Percentiles rank a stretch among this genome's conserved stretches.
Evolutionary conservation across 1,140 invertebrate genomes (phyloP).

Genomic region (Philaenus spumarius): DNA sequence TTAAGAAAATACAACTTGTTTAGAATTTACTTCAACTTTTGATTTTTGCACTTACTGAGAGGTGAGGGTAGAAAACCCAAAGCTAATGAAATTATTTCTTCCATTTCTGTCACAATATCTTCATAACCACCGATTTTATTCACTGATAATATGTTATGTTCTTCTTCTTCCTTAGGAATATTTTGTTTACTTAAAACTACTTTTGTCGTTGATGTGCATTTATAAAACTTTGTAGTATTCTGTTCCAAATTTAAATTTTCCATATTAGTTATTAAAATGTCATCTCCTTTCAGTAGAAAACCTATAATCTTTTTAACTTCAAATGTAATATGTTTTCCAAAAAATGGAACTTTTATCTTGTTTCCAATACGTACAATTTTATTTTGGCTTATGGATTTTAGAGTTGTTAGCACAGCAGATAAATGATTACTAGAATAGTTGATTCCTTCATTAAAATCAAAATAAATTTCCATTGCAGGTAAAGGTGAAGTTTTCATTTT

Average conservation of each 20-base stretch:
- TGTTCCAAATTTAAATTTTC: constrained; percentile 16
- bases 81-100: constrained; percentile 47
- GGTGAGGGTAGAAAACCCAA: constrained; percentile 42
- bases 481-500: constrained; percentile 9
- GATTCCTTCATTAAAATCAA: not conserved
- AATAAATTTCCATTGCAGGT: constrained; percentile 16
- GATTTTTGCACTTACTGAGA: constrained; percentile 24
- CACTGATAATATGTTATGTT: constrained; percentile 33
- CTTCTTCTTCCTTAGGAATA: constrained; percentile 29
- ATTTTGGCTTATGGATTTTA: constrained; percentile 2
- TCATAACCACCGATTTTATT: constrained; percentile 50
- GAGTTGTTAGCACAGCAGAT: not conserved
- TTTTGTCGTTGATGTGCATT: constrained; percentile 1
- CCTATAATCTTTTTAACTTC: constrained; percentile 14
- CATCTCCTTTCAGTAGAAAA: not conserved
- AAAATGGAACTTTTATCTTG: constrained; percentile 18
- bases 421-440: not conserved
- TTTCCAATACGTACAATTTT: constrained; percentile 5
- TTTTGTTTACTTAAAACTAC: constrained; percentile 25
- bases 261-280: not conserved
- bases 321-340: constrained; percentile 17
- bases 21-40: not conserved
- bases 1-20: not conserved
- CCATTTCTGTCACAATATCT: constrained; percentile 50
- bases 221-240: not conserved